Conservation (phyloP, 2,888 invertebrate genomes). For the Galerucella calmariensis region DNA sequence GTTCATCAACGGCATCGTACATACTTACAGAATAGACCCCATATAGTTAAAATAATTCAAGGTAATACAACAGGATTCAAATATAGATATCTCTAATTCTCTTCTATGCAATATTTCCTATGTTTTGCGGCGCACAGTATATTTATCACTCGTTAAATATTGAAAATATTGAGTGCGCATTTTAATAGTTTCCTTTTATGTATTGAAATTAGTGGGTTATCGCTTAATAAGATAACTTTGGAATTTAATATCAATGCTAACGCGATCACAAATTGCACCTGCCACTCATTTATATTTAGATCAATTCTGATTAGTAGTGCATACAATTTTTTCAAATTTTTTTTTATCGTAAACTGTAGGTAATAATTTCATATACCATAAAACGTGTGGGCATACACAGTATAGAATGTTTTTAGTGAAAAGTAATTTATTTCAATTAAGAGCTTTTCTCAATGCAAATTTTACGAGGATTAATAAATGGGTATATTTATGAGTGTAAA, state of each 20-base stretch:
- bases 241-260: slow-evolving; percentile 19
- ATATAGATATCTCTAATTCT: too few relatives aligned
- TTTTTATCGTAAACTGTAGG: neutral
- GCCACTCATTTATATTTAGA: slow-evolving; percentile 20
- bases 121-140: too few relatives aligned
- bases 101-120: too few relatives aligned
- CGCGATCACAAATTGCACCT: slow-evolving; percentile 26
- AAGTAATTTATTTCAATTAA: neutral
- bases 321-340: neutral
- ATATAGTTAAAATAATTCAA: too few relatives aligned
- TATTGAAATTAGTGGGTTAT: slow-evolving; percentile 6
- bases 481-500: too few relatives aligned
- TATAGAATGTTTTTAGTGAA: neutral
- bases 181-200: neutral
- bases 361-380: neutral
- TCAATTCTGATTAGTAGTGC: slow-evolving; percentile 17
- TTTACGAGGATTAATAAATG: too few relatives aligned
- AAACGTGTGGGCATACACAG: neutral
- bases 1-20: too few relatives aligned
- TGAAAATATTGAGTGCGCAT: neutral
- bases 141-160: too few relatives aligned
- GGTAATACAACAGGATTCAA: too few relatives aligned
- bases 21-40: too few relatives aligned
- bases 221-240: slow-evolving; percentile 19
- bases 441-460: too few relatives aligned